Evolutionary conservation across 2,113 vertebrate genomes (phyloP).

Genomic region (Seriola dumerili): DNA sequence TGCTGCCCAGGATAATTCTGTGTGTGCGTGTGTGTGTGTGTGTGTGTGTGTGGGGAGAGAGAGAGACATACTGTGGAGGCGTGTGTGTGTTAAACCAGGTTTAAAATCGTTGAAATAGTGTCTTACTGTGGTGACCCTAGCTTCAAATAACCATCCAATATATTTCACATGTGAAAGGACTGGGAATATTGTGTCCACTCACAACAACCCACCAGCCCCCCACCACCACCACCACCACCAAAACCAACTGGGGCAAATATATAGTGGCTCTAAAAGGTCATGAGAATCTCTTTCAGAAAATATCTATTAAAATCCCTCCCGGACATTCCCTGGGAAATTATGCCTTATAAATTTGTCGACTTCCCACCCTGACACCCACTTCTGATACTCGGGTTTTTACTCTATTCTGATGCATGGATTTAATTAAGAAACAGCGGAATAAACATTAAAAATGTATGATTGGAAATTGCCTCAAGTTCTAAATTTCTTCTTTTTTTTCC

Average conservation of each 20-base stretch:
- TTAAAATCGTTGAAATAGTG: constrained; percentile 56
- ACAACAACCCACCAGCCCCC: background rate
- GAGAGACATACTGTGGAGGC: background rate
- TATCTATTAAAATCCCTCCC: constrained; percentile 58
- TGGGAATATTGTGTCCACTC: background rate
- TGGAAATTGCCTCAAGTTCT: constrained; percentile 86
- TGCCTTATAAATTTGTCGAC: constrained; percentile 63
- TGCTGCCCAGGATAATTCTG: constrained; percentile 69
- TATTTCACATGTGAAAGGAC: constrained; percentile 6
- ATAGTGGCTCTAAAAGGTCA: constrained; percentile 52
- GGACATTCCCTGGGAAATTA: constrained; percentile 69
- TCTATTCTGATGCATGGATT: constrained; percentile 86
- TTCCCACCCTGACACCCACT: constrained; percentile 20
- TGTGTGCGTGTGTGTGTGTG: constrained; percentile 30
- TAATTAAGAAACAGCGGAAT: constrained; percentile 89
- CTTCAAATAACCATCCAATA: constrained; percentile 41
- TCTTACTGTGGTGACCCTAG: constrained; percentile 29
- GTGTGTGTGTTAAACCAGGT: constrained; percentile 62
- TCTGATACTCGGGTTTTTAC: constrained; percentile 67
- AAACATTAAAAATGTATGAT: constrained; percentile 88
- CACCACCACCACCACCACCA: background rate
- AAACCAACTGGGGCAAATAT: constrained; percentile 37
- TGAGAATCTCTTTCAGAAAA: constrained; percentile 55
- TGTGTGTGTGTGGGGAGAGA: background rate
- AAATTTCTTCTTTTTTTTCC: constrained; percentile 22